Base-by-base conservation (phyloP, 2,888 invertebrate genomes). In the Volucella inflata region DNA sequence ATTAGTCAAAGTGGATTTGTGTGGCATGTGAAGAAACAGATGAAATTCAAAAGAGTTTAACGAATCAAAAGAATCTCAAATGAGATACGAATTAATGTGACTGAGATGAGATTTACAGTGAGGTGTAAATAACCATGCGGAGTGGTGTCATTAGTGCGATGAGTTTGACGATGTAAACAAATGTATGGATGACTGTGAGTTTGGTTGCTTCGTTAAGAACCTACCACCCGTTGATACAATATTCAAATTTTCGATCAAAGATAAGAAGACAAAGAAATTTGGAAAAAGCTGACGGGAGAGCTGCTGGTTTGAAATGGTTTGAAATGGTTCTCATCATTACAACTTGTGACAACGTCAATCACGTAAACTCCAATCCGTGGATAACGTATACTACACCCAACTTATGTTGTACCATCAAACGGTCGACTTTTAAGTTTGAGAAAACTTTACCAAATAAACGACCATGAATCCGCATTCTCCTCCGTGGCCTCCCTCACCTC, bases 1-100 rank as follows among this genome's bases (percentile, higher is more conserved):
- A 84, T 79, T 79, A 75, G 83, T 79, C 74, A 79, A 75, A 70
- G 64, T 75, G 50, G 72, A 59, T 72, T 83, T 70, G 38, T 83
- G 64, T 62, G 70, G 65, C 40, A 16, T 14, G 12, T 30, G 21
- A n/a, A 21, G n/a, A 55, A 10, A 53, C 3, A 40, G n/a, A 1
- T 16, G 12, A 3, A 17, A 14, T 3, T 57, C 6, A 36, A 40
- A 10, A 8, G 1, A 53, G 36, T 3, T 11, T 6, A 48, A 11
- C 14, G 64, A 72, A 84, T 57, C 50, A 57, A 64, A 81, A 70
- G 53, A 76, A 81, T 75, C 75, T 65, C 57, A 70, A 75, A 80
- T 80, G 70, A 53, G 70, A 36, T 50, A 44, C 21, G 75, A 76
- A 76, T 67, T 67, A 79, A 71, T 75, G 60, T 53, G 11, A 8